These are phyloP conservation scores for Selene dorsalis DNA, from an alignment of 2,797 vertebrate genomes.

Conservation along the genomic window DNA sequence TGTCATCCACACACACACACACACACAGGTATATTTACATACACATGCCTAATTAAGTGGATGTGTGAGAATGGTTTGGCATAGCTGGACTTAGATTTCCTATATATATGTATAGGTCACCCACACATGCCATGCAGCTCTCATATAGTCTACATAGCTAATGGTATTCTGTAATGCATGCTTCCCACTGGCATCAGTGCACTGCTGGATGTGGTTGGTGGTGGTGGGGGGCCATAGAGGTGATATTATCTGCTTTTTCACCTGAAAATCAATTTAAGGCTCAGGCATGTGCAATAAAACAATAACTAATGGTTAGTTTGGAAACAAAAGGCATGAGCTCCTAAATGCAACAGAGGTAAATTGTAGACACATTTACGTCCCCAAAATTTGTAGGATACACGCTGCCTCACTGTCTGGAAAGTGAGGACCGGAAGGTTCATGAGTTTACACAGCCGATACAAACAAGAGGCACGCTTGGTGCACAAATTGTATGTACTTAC, in stretches of 20 bases:
- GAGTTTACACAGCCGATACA: slow-evolving; percentile 10
- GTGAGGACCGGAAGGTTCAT: background rate
- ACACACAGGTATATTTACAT: too few relatives aligned
- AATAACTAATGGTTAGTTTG: background rate
- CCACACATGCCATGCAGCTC: too few relatives aligned
- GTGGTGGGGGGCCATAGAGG: background rate
- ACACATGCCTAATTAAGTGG: background rate
- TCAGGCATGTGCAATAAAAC: background rate
- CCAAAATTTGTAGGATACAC: background rate
- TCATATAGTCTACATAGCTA: too few relatives aligned
- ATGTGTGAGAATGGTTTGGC: background rate
- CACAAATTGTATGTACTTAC: background rate
- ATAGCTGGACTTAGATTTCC: background rate
- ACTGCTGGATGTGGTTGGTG: too few relatives aligned
- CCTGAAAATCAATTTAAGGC: background rate
- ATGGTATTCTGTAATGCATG: background rate
- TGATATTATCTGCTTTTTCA: slow-evolving; percentile 4
- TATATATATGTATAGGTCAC: background rate
- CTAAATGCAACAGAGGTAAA: background rate
- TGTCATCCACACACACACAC: background rate
- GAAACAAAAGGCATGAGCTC: background rate
- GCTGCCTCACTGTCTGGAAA: slow-evolving; percentile 6
- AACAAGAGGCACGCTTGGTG: background rate
- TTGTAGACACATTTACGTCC: background rate
- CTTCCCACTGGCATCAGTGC: background rate